Conservation (phyloP, 2,113 vertebrate genomes). For the Rhinoderma darwinii region DNA sequence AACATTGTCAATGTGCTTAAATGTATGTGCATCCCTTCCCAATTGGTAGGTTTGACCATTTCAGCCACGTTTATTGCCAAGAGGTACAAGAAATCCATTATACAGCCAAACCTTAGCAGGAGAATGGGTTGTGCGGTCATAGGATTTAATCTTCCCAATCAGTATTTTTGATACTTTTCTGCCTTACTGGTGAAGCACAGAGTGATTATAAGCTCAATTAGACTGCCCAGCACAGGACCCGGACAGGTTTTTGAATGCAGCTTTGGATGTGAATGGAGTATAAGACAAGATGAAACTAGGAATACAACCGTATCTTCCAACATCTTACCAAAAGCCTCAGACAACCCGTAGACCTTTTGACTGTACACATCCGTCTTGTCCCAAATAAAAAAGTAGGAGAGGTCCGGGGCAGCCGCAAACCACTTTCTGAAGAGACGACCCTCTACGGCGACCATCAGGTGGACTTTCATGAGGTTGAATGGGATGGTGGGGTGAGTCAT, state of each 20-base stretch:
- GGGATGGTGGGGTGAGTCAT: conserved; percentile 91
- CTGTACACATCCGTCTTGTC: conserved; percentile 98
- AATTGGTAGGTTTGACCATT: too few species aligned
- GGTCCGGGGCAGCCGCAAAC: conserved; percentile 91
- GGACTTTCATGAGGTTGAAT: conserved; percentile 99
- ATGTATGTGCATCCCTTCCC: too few species aligned
- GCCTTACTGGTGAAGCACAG: too few species aligned
- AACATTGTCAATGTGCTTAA: too few species aligned
- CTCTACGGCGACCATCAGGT: conserved; percentile 96
- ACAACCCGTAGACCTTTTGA: conserved; percentile 95
- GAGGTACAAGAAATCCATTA: too few species aligned
- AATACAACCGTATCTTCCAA: background rate
- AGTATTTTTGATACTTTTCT: too few species aligned
- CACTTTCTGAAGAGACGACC: conserved; percentile 94
- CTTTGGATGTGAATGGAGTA: background rate
- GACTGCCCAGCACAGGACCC: background rate
- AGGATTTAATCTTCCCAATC: too few species aligned
- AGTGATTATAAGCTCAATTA: too few species aligned
- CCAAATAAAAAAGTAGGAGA: conserved; percentile 94
- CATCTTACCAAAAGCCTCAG: conserved; percentile 91
- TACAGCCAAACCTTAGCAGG: too few species aligned
- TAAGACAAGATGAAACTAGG: background rate
- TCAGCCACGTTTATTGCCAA: too few species aligned
- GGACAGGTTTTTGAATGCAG: background rate
- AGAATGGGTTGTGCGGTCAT: too few species aligned